A percentile compares a stretch with the other conserved stretches of the same genome.
These are phyloP conservation scores for Sminthopsis crassicaudata DNA, from an alignment of 2,113 vertebrate species.

Conservation along the genomic window DNA sequence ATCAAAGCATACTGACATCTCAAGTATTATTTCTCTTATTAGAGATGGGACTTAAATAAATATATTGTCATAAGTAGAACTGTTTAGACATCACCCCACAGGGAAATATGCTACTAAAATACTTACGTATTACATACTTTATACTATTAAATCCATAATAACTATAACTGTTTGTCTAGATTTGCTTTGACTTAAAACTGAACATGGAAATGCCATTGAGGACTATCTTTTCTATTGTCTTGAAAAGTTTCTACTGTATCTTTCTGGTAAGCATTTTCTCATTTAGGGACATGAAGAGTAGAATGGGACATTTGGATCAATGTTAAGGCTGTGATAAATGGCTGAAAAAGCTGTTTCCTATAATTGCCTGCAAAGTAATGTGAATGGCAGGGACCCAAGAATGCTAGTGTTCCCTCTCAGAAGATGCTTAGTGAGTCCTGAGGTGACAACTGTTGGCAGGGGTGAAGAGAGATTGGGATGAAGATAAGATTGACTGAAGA, in stretches of 20 bases:
- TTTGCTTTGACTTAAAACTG: not conserved
- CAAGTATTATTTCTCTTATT: not conserved
- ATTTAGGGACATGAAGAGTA: not conserved
- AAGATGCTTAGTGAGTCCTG: not conserved
- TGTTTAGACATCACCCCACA: not conserved
- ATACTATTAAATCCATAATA: not conserved
- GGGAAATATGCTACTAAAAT: not conserved
- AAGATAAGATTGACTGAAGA: not conserved
- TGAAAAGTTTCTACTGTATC: not conserved
- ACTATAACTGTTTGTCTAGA: not conserved
- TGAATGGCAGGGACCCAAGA: not conserved
- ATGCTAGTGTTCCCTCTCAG: not conserved
- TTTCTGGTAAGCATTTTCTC: not conserved
- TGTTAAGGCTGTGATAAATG: not conserved
- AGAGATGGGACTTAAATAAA: not conserved
- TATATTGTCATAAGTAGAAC: not conserved
- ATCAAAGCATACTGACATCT: not conserved
- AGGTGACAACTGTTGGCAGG: not conserved
- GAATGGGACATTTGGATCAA: not conserved
- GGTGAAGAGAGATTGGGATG: not conserved
- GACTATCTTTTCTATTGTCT: not conserved
- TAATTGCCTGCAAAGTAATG: not conserved
- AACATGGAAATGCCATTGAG: not conserved
- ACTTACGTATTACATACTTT: not conserved
- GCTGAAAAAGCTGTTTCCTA: not conserved